Percentiles rank a stretch among this genome's conserved stretches.
phyloP scores from a whole-genome alignment of 2,888 invertebrate genomes.

The Campoplex nolae region DNA sequence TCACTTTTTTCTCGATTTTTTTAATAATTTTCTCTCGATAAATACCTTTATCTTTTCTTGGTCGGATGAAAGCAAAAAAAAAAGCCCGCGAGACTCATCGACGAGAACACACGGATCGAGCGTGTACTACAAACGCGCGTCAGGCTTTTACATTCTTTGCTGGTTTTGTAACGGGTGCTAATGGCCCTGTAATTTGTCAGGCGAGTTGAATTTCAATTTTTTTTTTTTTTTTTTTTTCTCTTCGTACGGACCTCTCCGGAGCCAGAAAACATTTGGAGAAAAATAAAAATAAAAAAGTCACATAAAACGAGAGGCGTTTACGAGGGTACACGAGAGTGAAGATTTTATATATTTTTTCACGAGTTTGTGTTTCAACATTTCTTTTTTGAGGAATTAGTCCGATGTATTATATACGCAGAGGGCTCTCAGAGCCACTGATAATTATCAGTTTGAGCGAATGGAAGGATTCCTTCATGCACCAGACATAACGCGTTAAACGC shows the following conservation, averaged over 20 bases:
- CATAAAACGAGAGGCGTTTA: not conserved
- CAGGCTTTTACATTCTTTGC: not conserved
- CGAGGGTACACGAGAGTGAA: not conserved
- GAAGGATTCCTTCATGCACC: too few relatives aligned
- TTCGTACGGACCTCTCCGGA: not conserved
- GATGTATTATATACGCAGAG: too few relatives aligned
- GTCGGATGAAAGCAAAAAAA: conserved; percentile 12
- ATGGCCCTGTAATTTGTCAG: conserved; percentile 64
- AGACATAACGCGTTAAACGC: too few relatives aligned
- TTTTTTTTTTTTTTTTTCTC: conserved; percentile 59
- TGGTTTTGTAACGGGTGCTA: conserved; percentile 33
- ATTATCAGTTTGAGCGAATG: too few relatives aligned
- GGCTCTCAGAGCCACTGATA: too few relatives aligned
- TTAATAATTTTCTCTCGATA: not conserved
- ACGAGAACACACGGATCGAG: not conserved
- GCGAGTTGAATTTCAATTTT: conserved; percentile 65
- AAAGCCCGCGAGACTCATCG: conserved; percentile 10
- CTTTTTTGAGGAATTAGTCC: not conserved
- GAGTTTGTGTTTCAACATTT: not conserved
- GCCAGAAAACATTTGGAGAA: not conserved
- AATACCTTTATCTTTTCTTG: conserved; percentile 1
- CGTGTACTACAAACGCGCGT: not conserved
- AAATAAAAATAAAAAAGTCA: not conserved
- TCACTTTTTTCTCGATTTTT: not conserved
- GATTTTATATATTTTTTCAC: not conserved